These are phyloP conservation scores for Labroides dimidiatus DNA, from an alignment of 2,797 vertebrate species.

Conservation along the genomic window DNA sequence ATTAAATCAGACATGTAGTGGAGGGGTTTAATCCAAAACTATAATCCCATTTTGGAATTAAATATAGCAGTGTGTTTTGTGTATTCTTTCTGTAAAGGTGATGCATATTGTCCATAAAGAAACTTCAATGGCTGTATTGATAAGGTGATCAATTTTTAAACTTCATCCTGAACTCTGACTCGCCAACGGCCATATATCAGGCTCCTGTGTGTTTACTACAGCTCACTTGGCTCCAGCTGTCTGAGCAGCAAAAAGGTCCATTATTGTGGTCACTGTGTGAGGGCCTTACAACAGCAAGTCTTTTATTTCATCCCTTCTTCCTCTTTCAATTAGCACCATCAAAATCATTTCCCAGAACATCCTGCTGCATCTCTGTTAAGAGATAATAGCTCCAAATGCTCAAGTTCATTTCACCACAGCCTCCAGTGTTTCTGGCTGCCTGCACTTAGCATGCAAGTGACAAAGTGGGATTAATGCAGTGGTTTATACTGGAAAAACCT, in stretches of 20 bases:
- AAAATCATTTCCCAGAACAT: constrained; percentile 10
- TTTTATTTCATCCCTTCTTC: neutral
- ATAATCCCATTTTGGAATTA: constrained; percentile 50
- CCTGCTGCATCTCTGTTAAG: constrained; percentile 1
- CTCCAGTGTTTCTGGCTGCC: constrained; percentile 31
- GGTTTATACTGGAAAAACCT: constrained; percentile 27
- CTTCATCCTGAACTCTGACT: constrained; percentile 19
- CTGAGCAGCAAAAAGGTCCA: constrained; percentile 20
- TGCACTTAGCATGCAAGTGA: constrained; percentile 48
- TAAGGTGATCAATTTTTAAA: constrained; percentile 17
- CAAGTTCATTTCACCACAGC: constrained; percentile 28
- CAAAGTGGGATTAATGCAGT: constrained; percentile 57
- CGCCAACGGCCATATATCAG: constrained; percentile 29
- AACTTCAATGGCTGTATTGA: neutral
- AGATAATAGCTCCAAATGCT: constrained; percentile 44
- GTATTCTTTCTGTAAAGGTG: neutral
- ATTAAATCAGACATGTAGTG: constrained; percentile 63
- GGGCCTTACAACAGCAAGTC: neutral
- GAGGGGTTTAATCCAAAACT: constrained; percentile 46
- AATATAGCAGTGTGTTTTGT: constrained; percentile 26
- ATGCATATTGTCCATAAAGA: neutral
- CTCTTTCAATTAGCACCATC: constrained; percentile 40
- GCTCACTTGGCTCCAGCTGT: constrained; percentile 25
- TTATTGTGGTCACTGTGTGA: neutral
- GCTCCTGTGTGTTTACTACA: constrained; percentile 30